A percentile compares a stretch with the other conserved stretches of the same genome.
phyloP scores from a whole-genome alignment of 2,888 invertebrate species.

The Acronicta psi region DNA sequence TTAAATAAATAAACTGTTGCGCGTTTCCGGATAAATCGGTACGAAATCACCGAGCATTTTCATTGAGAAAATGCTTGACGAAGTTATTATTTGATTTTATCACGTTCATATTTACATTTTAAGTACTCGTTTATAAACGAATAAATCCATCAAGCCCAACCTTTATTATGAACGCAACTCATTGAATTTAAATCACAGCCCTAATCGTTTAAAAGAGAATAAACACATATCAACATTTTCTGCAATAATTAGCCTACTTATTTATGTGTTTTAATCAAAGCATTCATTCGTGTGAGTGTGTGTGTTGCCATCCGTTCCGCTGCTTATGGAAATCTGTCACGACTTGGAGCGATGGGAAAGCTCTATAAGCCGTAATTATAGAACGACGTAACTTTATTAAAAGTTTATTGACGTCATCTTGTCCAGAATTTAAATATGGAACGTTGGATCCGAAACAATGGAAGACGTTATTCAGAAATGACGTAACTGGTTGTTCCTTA shows the following conservation, averaged over 20 bases:
- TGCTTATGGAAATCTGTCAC: conserved; percentile 57
- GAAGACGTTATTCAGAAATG: conserved; percentile 26
- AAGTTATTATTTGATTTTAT: conserved; percentile 20
- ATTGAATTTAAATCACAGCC: conserved; percentile 44
- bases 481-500: conserved; percentile 31
- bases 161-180: conserved; percentile 27
- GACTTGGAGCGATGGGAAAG: conserved; percentile 47
- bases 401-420: conserved; percentile 41
- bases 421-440: conserved; percentile 39
- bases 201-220: conserved; percentile 43
- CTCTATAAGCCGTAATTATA: conserved; percentile 34
- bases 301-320: conserved; percentile 25
- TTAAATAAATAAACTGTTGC: conserved; percentile 31
- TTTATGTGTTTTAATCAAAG: conserved; percentile 32
- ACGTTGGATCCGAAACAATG: conserved; percentile 12
- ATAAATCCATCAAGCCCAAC: conserved; percentile 20
- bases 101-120: conserved; percentile 37
- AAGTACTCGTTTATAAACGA: conserved; percentile 16
- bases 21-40: conserved; percentile 18
- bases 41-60: conserved; percentile 10
- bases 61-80: conserved; percentile 9
- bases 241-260: conserved; percentile 53
- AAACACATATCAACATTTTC: conserved; percentile 47
- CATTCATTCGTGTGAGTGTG: conserved; percentile 25
- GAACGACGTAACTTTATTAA: conserved; percentile 32